Base-by-base conservation (phyloP, 2,113 vertebrate genomes). In the Agapornis roseicollis region DNA sequence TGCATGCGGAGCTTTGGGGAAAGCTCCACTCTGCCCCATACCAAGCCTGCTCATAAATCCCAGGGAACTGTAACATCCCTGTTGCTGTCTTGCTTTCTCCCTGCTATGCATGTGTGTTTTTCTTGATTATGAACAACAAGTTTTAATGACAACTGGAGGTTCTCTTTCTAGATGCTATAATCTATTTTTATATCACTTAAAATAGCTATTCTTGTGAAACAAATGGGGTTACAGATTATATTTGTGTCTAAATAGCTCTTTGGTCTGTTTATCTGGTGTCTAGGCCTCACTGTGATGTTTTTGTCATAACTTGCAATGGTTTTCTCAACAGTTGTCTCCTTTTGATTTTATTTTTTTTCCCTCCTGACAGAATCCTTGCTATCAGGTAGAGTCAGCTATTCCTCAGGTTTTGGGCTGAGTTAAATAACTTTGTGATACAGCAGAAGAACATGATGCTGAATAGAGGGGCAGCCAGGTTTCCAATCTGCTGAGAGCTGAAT, bases 361-460 rank as follows among this genome's bases (percentile, higher is more conserved):
- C 20, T 33, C 22, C 47, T 52, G 27, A 33, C 58, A 56, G 63
- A 72, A 47, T 55, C 29, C 49, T 85, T 80, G 61, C 41, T 35
- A 60, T 39, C 12, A 31, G 22, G n/a, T 52, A 52, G 39, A 64
- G 9, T 22, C 29, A 20, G 66, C 46, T 50, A 60, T n/a, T 31
- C 20, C 33, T 65, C 47, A 66, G 33, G 28, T 52, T 85, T 76
- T 44, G 41, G 71, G 53, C 11, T 63, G 22, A 60, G 29, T 69
- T 47, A 52, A 33, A 17, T 19, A 29, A 23, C 41, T 58, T 70
- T 41, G 11, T 6, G 33, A 1, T 23, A 24, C 12, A 74, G 46
- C 50, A 71, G 35, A 23, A 60, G 39, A 55, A 16, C 0, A 0
- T 11, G 49, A 27, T 49, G 60, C 33, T 27, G 10, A 3, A 1